A percentile compares a stretch with the other conserved stretches of the same genome.
Evolutionary conservation across 2,113 vertebrate species (phyloP).

Genomic region (Rhadina sibilatrix): DNA sequence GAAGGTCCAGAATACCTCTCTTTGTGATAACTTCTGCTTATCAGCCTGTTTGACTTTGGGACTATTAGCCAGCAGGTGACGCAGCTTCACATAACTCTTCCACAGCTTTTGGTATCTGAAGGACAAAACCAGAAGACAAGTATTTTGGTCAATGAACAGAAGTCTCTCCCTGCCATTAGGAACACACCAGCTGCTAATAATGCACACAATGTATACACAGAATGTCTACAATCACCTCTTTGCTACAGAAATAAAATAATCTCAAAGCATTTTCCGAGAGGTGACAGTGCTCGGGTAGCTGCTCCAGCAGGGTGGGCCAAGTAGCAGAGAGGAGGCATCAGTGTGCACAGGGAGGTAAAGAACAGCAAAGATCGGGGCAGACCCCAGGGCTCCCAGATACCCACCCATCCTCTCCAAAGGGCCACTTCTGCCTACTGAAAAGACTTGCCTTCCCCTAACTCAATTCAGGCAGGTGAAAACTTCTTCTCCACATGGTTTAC

Average conservation of each 20-base stretch:
- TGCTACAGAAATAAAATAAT: background rate
- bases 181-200: background rate
- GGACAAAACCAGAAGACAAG: constrained; percentile 25
- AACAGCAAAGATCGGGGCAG: background rate
- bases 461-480: background rate
- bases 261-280: background rate
- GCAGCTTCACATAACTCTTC: constrained; percentile 98
- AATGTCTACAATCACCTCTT: background rate
- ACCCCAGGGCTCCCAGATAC: background rate
- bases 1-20: constrained; percentile 81
- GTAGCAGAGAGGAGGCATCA: background rate
- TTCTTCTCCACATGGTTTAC: background rate
- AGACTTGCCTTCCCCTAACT: background rate
- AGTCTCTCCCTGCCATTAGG: background rate
- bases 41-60: constrained; percentile 98
- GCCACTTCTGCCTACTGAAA: background rate
- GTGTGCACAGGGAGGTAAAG: background rate
- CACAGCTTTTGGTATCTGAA: constrained; percentile 97
- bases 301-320: background rate
- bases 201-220: accelerated
- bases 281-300: background rate
- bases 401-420: background rate
- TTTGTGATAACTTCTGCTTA: constrained; percentile 96
- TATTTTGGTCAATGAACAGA: background rate
- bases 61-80: constrained; percentile 97